These are phyloP conservation scores for Acrobasis consociella DNA, from an alignment of 2,888 invertebrate genomes.

Conservation along the genomic window DNA sequence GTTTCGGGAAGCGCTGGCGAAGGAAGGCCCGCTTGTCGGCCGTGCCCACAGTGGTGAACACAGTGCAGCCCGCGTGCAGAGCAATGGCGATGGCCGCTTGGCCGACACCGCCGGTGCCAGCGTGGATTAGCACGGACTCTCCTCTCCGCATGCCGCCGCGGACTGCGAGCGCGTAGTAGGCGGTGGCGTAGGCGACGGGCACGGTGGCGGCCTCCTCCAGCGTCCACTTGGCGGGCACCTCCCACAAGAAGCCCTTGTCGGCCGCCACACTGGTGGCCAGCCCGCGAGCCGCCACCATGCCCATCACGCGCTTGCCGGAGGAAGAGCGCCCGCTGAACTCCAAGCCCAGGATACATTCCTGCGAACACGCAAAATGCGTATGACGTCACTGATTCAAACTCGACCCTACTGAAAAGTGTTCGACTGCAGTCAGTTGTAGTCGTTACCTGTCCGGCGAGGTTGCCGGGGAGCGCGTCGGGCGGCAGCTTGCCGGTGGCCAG, in stretches of 20 bases:
- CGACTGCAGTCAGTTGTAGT: not conserved
- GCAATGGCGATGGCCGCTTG: conserved; percentile 98
- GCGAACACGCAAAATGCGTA: conserved; percentile 34
- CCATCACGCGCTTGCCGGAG: conserved; percentile 93
- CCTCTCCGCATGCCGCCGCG: conserved; percentile 93
- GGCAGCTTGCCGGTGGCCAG: conserved; percentile 98
- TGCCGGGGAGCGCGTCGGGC: conserved; percentile 97
- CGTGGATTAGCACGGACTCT: conserved; percentile 95
- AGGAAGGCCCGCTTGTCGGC: conserved; percentile 94
- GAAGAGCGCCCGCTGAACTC: conserved; percentile 95
- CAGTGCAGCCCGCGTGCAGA: conserved; percentile 92
- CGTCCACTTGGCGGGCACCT: conserved; percentile 93
- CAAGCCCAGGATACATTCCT: conserved; percentile 97
- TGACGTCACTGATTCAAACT: too few relatives aligned
- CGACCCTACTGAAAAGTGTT: too few relatives aligned
- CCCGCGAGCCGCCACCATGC: conserved; percentile 95
- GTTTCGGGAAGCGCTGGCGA: conserved; percentile 89
- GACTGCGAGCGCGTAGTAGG: conserved; percentile 94
- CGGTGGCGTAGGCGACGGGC: conserved; percentile 96
- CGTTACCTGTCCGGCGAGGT: conserved; percentile 86
- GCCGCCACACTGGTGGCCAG: conserved; percentile 95
- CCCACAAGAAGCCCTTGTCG: conserved; percentile 93
- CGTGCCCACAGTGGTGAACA: conserved; percentile 96
- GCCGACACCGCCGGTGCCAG: conserved; percentile 98
- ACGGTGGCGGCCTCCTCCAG: conserved; percentile 97